phyloP scores from a whole-genome alignment of 1,140 invertebrate genomes.

The Onthophagus taurus region DNA sequence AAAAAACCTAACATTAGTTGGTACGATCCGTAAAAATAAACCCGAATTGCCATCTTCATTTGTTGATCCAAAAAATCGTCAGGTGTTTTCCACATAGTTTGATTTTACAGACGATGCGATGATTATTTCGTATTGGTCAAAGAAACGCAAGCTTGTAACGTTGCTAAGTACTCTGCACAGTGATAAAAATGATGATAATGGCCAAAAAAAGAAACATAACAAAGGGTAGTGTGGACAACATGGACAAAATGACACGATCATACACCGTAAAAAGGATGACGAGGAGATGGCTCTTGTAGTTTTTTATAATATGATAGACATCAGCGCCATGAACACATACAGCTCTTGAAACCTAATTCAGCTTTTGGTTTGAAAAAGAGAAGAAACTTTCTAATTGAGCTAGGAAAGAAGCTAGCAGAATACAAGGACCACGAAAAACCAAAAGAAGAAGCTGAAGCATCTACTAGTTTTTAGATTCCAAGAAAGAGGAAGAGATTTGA shows the following conservation, averaged over 20 bases:
- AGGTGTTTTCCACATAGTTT: constrained; percentile 3
- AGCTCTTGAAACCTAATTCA: background rate
- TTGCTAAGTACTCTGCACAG: background rate
- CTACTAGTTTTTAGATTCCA: no score
- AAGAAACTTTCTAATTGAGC: background rate
- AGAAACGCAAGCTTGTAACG: background rate
- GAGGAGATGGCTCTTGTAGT: constrained; percentile 3
- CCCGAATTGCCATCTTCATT: background rate
- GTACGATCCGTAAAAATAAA: constrained; percentile 5
- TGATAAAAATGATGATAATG: background rate
- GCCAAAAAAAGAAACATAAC: background rate
- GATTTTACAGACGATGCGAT: background rate
- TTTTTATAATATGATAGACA: no score
- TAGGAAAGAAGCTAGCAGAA: background rate
- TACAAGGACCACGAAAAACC: background rate
- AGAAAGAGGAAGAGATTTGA: background rate
- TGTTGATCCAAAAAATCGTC: background rate
- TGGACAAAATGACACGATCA: background rate
- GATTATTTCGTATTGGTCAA: constrained; percentile 2
- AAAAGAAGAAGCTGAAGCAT: background rate
- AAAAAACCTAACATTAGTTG: background rate
- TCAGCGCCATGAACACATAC: no score
- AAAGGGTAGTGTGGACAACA: background rate
- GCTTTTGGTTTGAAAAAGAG: background rate
- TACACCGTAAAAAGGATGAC: constrained; percentile 3